Base-by-base conservation (phyloP, 1,140 invertebrate genomes). In the Drosophila varians region DNA sequence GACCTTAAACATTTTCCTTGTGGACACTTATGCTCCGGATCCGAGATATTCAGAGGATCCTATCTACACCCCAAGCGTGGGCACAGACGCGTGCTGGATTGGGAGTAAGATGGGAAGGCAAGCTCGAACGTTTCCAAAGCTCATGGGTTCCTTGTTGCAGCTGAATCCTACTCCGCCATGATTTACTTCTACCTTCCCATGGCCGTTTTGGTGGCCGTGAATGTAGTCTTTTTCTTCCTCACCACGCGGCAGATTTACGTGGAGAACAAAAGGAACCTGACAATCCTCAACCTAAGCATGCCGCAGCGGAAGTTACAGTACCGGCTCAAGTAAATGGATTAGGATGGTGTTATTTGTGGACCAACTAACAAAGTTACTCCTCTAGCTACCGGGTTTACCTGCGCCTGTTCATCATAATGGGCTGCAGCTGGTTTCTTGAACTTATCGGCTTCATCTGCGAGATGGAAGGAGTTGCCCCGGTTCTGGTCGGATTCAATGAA, bases 391-490 rank as follows among this genome's bases (percentile, higher is more conserved):
- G 93, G 48, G 74, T 95, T 0, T 95, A 95, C 74, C 55, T 95
- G 12, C 95, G 95, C 55, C 86, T 95, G 0, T 94, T 95, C 54
- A 92, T 95, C 28, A 94, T 95, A 0, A 95, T 95, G 94, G 95
- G 95, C 0, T 92, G 95, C 4, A 94, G 93, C 46, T 96, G 95
- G 95, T 91, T 93, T 5, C 92, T 94, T 89, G 95, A 96, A 78
- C 92, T 95, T 45, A 76, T 95, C 9, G 2, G 31, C 11, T 62
- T 49, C 66, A 0, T 64, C 18, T 45, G 56, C 3, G 11, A 21
- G 31, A 34, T 4, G 26, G 2, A 34, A 1, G 0, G 2, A 1
- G 1, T 6, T 38, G 18, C 8, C 2, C 1, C 6, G 6, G 7
- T 4, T 6, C 5, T 47, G 93, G 93, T 91, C 87, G 91, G 90